Evolutionary conservation across 2,113 vertebrate species (phyloP).

Genomic region (Mobula hypostoma): DNA sequence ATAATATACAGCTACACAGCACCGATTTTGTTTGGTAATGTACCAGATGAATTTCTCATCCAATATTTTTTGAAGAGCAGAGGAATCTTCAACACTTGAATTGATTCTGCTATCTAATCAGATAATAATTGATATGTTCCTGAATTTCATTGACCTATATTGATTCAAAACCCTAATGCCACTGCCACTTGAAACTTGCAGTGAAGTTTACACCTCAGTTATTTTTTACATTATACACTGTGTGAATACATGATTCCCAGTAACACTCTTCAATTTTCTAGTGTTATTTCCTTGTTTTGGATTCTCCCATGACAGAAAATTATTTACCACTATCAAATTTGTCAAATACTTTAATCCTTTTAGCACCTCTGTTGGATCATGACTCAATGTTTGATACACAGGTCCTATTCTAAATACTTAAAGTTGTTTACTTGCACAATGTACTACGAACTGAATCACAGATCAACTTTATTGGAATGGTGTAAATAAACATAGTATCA

Average conservation of each 20-base stretch:
- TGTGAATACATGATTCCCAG: not conserved
- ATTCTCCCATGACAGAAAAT: not conserved
- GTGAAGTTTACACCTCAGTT: not conserved
- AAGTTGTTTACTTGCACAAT: not conserved
- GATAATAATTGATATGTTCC: not conserved
- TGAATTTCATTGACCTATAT: not conserved
- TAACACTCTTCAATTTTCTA: not conserved
- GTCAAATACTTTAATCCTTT: not conserved
- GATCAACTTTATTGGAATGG: not conserved
- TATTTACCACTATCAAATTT: too few species aligned
- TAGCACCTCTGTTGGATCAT: not conserved
- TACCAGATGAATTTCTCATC: not conserved
- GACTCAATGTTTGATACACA: not conserved
- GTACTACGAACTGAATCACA: not conserved
- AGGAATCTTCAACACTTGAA: not conserved
- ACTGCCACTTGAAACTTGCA: not conserved
- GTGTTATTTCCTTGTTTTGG: not conserved
- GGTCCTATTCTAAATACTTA: not conserved
- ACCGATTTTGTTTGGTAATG: too few species aligned
- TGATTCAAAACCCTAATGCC: not conserved
- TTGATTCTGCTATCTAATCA: not conserved
- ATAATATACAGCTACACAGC: too few species aligned
- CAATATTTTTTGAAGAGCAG: not conserved
- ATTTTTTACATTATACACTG: not conserved
- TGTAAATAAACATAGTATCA: not conserved